Conservation (phyloP, 2,797 vertebrate species). For the Chelon labrosus region DNA sequence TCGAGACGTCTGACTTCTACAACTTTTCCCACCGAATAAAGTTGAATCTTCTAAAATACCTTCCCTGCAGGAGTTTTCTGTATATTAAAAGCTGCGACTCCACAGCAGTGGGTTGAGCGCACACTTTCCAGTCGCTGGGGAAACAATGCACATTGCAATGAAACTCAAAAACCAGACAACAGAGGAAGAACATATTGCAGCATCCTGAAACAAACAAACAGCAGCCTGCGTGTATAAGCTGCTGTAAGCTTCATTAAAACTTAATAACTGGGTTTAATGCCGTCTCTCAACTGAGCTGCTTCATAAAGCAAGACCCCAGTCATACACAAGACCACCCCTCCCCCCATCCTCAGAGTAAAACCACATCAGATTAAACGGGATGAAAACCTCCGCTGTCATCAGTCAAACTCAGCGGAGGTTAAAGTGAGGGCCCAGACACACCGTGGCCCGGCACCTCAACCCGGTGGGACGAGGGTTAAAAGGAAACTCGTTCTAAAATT, state of each 20-base stretch:
- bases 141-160: background rate
- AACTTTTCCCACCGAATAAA: slow-evolving; percentile 4
- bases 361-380: slow-evolving; percentile 4
- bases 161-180: slow-evolving; percentile 1
- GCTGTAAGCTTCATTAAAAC: slow-evolving; percentile 1
- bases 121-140: slow-evolving; percentile 12
- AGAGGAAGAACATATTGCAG: background rate
- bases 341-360: background rate
- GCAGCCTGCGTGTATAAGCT: background rate
- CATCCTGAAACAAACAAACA: slow-evolving; percentile 7
- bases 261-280: background rate
- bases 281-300: background rate
- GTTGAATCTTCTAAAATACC: background rate
- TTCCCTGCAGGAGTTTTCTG: slow-evolving; percentile 34
- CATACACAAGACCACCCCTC: background rate
- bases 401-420: slow-evolving; percentile 35
- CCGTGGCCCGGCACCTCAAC: slow-evolving; percentile 27
- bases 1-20: slow-evolving; percentile 14
- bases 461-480: slow-evolving; percentile 54
- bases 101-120: slow-evolving; percentile 6
- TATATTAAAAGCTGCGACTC: slow-evolving; percentile 43
- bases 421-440: slow-evolving; percentile 28
- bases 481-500: slow-evolving; percentile 50
- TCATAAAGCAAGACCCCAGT: background rate
- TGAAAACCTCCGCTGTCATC: slow-evolving; percentile 14